These are phyloP conservation scores for Coendou prehensilis DNA, from an alignment of 2,797 vertebrate genomes.

Conservation along the genomic window DNA sequence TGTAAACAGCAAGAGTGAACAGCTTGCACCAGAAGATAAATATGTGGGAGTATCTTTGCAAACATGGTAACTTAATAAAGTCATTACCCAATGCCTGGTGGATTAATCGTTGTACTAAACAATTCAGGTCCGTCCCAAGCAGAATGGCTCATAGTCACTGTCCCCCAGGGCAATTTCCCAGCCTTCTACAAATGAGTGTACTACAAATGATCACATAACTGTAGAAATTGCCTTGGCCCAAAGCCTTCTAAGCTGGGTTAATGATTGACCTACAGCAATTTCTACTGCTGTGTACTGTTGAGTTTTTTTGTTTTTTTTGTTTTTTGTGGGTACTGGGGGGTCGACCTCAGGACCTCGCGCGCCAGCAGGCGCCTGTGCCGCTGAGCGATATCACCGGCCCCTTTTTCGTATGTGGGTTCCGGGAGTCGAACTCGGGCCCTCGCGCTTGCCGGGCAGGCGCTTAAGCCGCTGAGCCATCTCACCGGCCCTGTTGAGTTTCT, in stretches of 20 bases:
- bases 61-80: not conserved
- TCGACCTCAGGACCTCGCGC: no score
- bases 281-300: not conserved
- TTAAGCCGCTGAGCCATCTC: no score
- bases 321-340: no score
- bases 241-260: not conserved
- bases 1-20: not conserved
- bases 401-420: no score
- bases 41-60: not conserved
- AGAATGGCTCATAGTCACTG: not conserved
- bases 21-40: not conserved
- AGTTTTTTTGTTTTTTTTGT: not conserved
- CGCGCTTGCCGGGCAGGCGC: no score
- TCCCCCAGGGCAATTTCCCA: not conserved
- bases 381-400: no score
- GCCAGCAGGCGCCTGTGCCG: no score
- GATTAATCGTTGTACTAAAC: not conserved
- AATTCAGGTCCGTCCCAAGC: not conserved
- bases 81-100: not conserved
- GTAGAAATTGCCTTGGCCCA: not conserved
- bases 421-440: no score
- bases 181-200: not conserved
- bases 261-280: not conserved
- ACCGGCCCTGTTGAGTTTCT: not conserved
- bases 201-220: not conserved